phyloP scores from a whole-genome alignment of 2,797 vertebrate species.

The Pangasius sanitwongsei region DNA sequence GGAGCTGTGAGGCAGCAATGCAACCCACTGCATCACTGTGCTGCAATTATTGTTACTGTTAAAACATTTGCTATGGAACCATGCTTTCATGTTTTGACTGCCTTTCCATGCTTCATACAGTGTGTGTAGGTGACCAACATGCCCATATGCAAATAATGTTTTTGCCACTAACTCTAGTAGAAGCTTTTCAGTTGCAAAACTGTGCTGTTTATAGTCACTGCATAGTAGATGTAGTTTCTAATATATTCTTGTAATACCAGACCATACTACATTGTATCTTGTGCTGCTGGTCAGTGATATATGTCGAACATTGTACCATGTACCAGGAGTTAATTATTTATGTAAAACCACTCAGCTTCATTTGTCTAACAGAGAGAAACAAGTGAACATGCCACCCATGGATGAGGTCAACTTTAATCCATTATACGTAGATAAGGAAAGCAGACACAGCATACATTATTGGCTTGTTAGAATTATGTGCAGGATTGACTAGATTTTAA shows the following conservation, averaged over 20 bases:
- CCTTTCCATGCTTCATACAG: neutral
- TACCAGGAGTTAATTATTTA: neutral
- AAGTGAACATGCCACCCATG: neutral
- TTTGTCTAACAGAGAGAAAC: neutral
- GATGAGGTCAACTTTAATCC: neutral
- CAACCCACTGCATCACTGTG: neutral
- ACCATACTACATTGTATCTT: neutral
- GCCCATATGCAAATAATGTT: neutral
- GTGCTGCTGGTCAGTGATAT: slow-evolving; percentile 7
- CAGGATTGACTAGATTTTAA: slow-evolving; percentile 19
- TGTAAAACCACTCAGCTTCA: neutral
- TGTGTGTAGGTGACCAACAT: neutral
- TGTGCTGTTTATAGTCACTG: neutral
- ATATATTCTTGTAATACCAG: neutral
- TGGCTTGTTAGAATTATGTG: neutral
- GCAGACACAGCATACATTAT: neutral
- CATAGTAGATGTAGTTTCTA: neutral
- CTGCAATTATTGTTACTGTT: neutral
- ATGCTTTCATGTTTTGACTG: neutral
- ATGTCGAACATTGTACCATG: neutral
- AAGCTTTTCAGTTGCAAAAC: neutral
- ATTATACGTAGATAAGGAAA: neutral
- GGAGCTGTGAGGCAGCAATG: neutral
- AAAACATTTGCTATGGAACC: neutral
- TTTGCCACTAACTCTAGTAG: neutral